Evolutionary conservation across 2,797 vertebrate genomes (phyloP).

Genomic region (Sebastes goodei): DNA sequence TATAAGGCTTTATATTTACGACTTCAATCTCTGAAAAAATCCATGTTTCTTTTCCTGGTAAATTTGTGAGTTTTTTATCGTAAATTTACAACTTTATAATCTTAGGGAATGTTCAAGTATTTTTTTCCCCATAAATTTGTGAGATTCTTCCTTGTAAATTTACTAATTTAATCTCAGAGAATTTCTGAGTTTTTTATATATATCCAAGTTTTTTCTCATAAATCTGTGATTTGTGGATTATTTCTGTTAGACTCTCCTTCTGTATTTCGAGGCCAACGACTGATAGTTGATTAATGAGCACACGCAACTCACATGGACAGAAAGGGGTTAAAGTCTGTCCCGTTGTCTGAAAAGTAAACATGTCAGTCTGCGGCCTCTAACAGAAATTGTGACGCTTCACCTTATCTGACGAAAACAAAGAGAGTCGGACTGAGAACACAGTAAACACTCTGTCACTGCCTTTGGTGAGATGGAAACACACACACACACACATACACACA

Average conservation of each 20-base stretch:
- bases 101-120: too few relatives aligned
- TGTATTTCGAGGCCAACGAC: neutral
- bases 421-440: constrained; percentile 2
- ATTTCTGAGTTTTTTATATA: too few relatives aligned
- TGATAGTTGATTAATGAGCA: constrained; percentile 9
- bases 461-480: constrained; percentile 24
- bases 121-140: too few relatives aligned
- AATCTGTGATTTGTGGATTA: neutral
- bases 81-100: too few relatives aligned
- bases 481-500: constrained; percentile 12
- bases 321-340: constrained; percentile 25
- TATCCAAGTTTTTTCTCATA: too few relatives aligned
- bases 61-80: neutral
- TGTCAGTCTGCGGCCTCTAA: neutral
- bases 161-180: too few relatives aligned
- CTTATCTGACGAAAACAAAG: neutral
- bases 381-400: constrained; percentile 5
- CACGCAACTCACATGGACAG: neutral
- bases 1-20: neutral
- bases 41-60: neutral
- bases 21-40: neutral
- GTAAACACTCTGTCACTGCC: constrained; percentile 16
- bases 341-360: neutral
- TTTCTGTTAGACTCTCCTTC: neutral
- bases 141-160: too few relatives aligned